Evolutionary conservation across 2,888 invertebrate genomes (phyloP).

Genomic region (Aelia acuminata): DNA sequence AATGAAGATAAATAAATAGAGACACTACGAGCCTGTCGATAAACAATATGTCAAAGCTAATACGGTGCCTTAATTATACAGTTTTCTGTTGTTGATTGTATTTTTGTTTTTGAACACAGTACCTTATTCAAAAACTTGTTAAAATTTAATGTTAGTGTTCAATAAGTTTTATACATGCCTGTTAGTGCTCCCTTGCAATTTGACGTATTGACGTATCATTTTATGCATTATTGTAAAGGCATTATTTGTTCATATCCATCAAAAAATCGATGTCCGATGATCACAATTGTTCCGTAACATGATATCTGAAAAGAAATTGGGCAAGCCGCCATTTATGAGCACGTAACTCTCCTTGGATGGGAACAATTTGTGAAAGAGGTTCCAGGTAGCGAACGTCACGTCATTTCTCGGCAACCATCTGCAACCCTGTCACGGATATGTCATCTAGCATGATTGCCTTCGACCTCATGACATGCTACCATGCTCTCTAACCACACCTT

Average conservation of each 20-base stretch:
- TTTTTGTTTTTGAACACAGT: not conserved
- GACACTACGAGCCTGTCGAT: not conserved
- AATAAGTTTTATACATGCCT: not conserved
- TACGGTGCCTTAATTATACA: not conserved
- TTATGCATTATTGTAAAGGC: not conserved
- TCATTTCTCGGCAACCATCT: slow-evolving; percentile 18
- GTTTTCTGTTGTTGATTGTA: not conserved
- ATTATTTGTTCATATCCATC: not conserved
- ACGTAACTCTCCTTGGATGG: slow-evolving; percentile 25
- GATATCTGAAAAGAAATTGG: slow-evolving; percentile 13
- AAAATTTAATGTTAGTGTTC: not conserved
- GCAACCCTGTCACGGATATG: slow-evolving; percentile 10
- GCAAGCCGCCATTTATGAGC: slow-evolving; percentile 33
- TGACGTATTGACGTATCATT: not conserved
- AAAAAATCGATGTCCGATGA: not conserved
- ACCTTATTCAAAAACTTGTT: not conserved
- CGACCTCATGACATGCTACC: not conserved
- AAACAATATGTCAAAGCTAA: not conserved
- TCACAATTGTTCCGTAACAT: slow-evolving; percentile 16
- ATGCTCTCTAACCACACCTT: not conserved
- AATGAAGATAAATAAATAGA: not conserved
- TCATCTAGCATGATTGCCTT: slow-evolving; percentile 2
- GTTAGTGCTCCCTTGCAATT: no score
- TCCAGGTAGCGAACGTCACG: slow-evolving; percentile 25
- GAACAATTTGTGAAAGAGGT: slow-evolving; percentile 30